Percentiles rank a stretch among this genome's conserved stretches.
These are phyloP conservation scores for Drosophila birchii DNA, from an alignment of 2,888 invertebrate species.

Conservation along the genomic window DNA sequence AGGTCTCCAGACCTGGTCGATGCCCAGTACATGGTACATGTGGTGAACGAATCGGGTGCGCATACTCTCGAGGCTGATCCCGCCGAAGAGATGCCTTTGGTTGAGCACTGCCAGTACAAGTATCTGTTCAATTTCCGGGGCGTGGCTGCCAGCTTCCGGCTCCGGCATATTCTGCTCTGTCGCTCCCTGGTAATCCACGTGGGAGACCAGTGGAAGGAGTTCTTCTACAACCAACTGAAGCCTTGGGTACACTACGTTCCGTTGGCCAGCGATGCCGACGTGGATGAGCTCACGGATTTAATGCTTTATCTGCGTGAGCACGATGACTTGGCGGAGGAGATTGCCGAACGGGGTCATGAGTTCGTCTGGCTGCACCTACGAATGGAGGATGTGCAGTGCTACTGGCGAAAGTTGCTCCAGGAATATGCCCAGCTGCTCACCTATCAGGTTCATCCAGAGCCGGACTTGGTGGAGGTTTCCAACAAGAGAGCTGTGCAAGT, in stretches of 20 bases:
- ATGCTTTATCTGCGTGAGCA: slow-evolving; percentile 91
- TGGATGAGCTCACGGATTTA: slow-evolving; percentile 89
- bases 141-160: slow-evolving; percentile 98
- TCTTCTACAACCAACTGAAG: slow-evolving; percentile 94
- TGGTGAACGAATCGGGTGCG: not conserved
- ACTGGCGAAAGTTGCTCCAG: slow-evolving; percentile 91
- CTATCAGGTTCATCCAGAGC: slow-evolving; percentile 87
- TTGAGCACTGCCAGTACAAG: slow-evolving; percentile 96
- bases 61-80: slow-evolving; percentile 86
- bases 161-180: slow-evolving; percentile 97
- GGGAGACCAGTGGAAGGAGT: slow-evolving; percentile 96
- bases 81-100: slow-evolving; percentile 93
- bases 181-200: slow-evolving; percentile 95
- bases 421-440: slow-evolving; percentile 90
- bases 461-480: slow-evolving; percentile 82
- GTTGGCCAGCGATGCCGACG: slow-evolving; percentile 88
- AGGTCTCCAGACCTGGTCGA: slow-evolving; percentile 86
- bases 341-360: slow-evolving; percentile 92
- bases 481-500: slow-evolving; percentile 12
- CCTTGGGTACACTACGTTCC: slow-evolving; percentile 98
- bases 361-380: slow-evolving; percentile 93
- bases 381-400: slow-evolving; percentile 92
- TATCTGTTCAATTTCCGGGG: slow-evolving; percentile 98
- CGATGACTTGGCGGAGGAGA: slow-evolving; percentile 90
- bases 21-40: slow-evolving; percentile 26